Evolutionary conservation across 2,888 invertebrate genomes (phyloP).

Genomic region (Ypsolopha scabrella): DNA sequence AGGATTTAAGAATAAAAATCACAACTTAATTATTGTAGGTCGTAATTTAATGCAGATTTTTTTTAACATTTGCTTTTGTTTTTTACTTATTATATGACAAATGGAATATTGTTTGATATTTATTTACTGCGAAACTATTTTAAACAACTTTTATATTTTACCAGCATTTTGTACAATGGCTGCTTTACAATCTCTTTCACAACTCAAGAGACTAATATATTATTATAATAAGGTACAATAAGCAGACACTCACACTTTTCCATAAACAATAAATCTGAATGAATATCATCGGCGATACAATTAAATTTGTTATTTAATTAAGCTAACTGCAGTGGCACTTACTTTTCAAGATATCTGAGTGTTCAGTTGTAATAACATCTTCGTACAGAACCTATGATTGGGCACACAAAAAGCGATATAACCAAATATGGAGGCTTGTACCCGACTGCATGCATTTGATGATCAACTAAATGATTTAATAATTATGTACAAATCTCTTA

Average conservation of each 20-base stretch:
- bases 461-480: no score
- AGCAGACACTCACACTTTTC: slow-evolving; percentile 8
- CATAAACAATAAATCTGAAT: neutral
- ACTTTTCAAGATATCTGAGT: no score
- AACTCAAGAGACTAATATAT: neutral
- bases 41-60: slow-evolving; percentile 69
- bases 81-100: slow-evolving; percentile 68
- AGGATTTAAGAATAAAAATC: slow-evolving; percentile 34
- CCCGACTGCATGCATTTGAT: no score
- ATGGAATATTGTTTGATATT: slow-evolving; percentile 69
- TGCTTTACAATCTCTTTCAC: slow-evolving; percentile 33
- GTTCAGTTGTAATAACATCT: no score
- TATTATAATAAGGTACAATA: slow-evolving; percentile 8
- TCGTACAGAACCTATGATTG: no score
- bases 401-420: no score
- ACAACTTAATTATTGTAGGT: slow-evolving; percentile 61
- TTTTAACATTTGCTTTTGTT: slow-evolving; percentile 65
- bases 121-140: slow-evolving; percentile 62
- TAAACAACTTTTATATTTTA: slow-evolving; percentile 70
- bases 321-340: no score
- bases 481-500: no score
- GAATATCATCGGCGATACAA: no score
- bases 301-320: no score
- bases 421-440: no score
- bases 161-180: slow-evolving; percentile 57